Base-by-base conservation (phyloP, 2,888 invertebrate species). In the Drosophila paranaensis region DNA sequence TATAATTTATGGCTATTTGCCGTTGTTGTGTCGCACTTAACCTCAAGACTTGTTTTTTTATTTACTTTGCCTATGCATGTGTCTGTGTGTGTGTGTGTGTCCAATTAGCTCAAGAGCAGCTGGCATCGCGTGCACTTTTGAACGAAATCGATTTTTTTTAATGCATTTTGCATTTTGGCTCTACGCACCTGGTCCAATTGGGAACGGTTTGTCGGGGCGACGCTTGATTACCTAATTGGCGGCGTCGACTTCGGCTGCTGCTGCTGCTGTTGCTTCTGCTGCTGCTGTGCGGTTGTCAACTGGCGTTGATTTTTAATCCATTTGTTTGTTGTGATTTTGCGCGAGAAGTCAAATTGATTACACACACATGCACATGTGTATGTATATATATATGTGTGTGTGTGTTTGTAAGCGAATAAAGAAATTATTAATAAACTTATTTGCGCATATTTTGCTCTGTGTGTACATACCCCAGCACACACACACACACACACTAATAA, bases 341-440 rank as follows among this genome's bases (percentile, higher is more conserved):
- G 27, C 37, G 63, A 30, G 30, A 55, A 61, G 64, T 68, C 60
- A 57, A 71, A 61, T 37, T 39, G 42, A 71, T 77, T 64, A 53
- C 60, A 67, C 33, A 51, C 48, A 64, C 13, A 40, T 45, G 1
- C 13, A 3, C 6, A 4, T 27, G 14, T 2, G 30, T n/a, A 14
- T 35, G 33, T 48, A 3, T 3, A 4, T 27, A 9, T 2, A n/a
- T n/a, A 14, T 35, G 33, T 48, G 51, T 35, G 46, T 11, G 16
- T 42, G 39, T 35, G 60, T 46, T 56, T 39, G 42, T 27, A 51
- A 50, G 37, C 20, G 40, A 10, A 56, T 1, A 20, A 51, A 60
- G 60, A 71, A 79, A 79, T 82, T 83, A 89, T 83, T 87, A 87
- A 87, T 83, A 83, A 83, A 86, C 83, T 73, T 73, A 77, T 77